Percentiles rank a stretch among this genome's conserved stretches.
Conservation (phyloP, 2,113 vertebrate genomes). For the Perccottus glenii region DNA sequence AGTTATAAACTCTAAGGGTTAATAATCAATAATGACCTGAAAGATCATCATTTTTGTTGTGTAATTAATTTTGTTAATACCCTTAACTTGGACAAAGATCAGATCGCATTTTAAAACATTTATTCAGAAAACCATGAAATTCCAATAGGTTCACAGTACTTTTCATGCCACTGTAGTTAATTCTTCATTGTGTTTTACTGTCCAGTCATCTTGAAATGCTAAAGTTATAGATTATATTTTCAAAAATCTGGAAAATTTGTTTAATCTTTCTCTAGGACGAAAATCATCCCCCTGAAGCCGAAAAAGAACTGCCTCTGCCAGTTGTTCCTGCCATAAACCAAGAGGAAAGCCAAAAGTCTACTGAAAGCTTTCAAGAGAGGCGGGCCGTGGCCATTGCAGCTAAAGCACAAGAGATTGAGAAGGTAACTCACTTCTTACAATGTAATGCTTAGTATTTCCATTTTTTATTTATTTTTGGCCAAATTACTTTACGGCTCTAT, state of each 20-base stretch:
- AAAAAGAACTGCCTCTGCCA: conserved; percentile 73
- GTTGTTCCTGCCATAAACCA: conserved; percentile 57
- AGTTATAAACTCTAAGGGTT: too few relatives aligned
- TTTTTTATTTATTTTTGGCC: too few relatives aligned
- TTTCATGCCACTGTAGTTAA: not conserved
- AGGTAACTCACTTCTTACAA: conserved; percentile 74
- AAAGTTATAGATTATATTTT: not conserved
- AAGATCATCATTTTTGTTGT: too few relatives aligned
- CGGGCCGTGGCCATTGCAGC: conserved; percentile 88
- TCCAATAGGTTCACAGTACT: too few relatives aligned
- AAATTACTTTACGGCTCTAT: not conserved
- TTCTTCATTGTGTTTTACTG: not conserved
- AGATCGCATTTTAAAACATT: too few relatives aligned
- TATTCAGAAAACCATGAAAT: too few relatives aligned
- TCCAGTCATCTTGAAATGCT: not conserved
- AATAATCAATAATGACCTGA: too few relatives aligned
- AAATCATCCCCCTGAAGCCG: conserved; percentile 67
- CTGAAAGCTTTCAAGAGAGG: conserved; percentile 81
- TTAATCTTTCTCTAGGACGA: conserved; percentile 78
- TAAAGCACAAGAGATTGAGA: conserved; percentile 94
- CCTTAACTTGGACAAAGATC: too few relatives aligned
- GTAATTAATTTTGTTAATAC: too few relatives aligned
- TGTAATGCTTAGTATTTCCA: not conserved
- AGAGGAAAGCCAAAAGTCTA: conserved; percentile 72
- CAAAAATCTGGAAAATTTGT: not conserved